Conservation (phyloP, 2,113 vertebrate species). For the Piliocolobus tephrosceles region DNA sequence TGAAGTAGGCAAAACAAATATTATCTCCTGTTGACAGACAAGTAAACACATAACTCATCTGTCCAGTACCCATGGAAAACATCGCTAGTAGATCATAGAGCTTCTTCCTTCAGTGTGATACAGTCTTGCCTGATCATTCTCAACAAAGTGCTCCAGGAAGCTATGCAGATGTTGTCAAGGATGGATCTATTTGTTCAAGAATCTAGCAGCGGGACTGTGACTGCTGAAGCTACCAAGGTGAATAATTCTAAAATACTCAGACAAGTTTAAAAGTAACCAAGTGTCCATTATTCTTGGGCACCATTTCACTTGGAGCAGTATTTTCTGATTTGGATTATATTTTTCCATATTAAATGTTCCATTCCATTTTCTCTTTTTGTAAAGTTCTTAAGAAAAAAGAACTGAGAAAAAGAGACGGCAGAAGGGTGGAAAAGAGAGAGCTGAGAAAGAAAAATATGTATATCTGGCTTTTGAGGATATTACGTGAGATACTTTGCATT, state of each 20-base stretch:
- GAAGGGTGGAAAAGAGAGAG: neutral
- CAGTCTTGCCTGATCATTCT: neutral
- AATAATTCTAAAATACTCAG: neutral
- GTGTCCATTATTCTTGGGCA: neutral
- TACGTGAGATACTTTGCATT: neutral
- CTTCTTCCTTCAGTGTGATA: neutral
- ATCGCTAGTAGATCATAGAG: neutral
- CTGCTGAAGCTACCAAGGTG: neutral
- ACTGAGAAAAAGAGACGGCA: neutral
- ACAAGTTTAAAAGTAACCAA: neutral
- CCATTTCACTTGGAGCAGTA: neutral
- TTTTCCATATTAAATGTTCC: neutral
- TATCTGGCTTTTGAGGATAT: neutral
- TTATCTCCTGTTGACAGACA: neutral
- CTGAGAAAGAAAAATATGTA: neutral
- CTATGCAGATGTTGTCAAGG: neutral
- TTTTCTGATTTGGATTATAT: neutral
- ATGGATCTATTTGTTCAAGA: neutral
- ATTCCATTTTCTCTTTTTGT: neutral
- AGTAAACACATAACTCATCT: neutral
- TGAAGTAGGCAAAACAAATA: neutral
- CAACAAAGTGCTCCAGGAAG: neutral
- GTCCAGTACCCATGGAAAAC: neutral
- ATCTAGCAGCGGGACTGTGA: neutral
- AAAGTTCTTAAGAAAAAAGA: neutral